Conservation (phyloP, 2,797 vertebrate genomes). For the Bovichtus diacanthus region DNA sequence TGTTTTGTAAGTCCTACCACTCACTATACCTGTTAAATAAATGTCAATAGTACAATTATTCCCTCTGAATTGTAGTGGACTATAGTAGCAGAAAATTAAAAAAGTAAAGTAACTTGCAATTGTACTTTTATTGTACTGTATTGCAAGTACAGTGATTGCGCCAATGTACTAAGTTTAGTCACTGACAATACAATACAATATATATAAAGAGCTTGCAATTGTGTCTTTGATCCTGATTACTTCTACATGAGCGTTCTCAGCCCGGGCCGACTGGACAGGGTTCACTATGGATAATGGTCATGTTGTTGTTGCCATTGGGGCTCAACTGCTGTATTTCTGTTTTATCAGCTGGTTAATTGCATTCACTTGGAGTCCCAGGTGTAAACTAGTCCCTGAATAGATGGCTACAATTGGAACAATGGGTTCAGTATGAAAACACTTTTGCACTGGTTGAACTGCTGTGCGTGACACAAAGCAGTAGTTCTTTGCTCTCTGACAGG, state of each 20-base stretch:
- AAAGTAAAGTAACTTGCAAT: background rate
- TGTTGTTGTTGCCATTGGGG: constrained; percentile 4
- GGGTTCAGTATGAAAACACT: background rate
- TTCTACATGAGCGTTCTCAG: background rate
- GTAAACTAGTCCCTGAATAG: background rate
- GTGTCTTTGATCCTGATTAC: background rate
- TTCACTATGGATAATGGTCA: constrained; percentile 1
- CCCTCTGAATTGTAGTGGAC: background rate
- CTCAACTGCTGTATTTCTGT: constrained; percentile 36
- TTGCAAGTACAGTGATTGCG: too few relatives aligned
- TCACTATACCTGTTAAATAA: background rate
- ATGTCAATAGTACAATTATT: background rate
- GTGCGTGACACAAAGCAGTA: background rate
- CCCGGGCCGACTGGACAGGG: background rate
- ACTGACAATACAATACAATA: background rate
- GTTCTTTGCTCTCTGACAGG: background rate
- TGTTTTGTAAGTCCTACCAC: background rate
- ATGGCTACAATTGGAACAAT: background rate
- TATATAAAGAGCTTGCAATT: background rate
- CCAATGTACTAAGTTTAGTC: background rate
- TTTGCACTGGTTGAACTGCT: constrained; percentile 2
- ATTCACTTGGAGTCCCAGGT: constrained; percentile 24
- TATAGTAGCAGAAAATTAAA: background rate
- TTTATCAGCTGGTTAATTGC: constrained; percentile 26
- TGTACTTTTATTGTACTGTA: too few relatives aligned